Conservation (phyloP, 1,140 invertebrate species). For the Stegodyphus mimosarum region DNA sequence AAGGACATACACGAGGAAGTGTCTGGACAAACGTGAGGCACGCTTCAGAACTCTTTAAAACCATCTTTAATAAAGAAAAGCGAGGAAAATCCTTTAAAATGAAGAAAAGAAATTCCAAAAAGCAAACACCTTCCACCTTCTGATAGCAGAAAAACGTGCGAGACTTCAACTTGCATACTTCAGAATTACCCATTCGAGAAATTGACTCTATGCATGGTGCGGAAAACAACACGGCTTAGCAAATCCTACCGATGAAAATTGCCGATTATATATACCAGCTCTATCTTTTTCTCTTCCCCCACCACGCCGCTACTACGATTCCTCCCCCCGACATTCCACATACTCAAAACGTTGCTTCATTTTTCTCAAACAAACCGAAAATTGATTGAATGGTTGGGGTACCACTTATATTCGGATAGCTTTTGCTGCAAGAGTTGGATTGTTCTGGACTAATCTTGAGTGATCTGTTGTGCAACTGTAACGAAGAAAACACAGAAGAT, state of each 20-base stretch:
- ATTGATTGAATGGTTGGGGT: constrained; percentile 1
- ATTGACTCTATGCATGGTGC: constrained; percentile 33
- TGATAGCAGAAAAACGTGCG: no score
- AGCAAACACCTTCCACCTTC: constrained; percentile 3
- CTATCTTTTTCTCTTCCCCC: neutral
- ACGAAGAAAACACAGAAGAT: no score
- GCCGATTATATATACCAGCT: constrained; percentile 35
- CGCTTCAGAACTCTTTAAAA: no score
- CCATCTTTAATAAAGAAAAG: neutral
- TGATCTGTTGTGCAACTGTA: no score
- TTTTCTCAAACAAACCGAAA: constrained; percentile 42
- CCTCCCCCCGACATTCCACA: neutral
- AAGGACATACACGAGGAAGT: no score
- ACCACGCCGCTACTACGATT: neutral
- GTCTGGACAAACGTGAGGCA: no score
- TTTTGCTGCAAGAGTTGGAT: no score
- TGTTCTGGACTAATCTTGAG: no score
- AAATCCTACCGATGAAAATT: constrained; percentile 46
- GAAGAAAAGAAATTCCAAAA: constrained; percentile 1
- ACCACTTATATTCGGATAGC: no score
- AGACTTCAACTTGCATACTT: constrained; percentile 16
- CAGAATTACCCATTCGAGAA: constrained; percentile 41
- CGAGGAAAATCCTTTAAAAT: neutral
- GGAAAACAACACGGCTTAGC: constrained; percentile 24
- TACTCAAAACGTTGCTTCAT: neutral